Conservation (phyloP, 2,797 vertebrate genomes). For the Danio choprae region DNA sequence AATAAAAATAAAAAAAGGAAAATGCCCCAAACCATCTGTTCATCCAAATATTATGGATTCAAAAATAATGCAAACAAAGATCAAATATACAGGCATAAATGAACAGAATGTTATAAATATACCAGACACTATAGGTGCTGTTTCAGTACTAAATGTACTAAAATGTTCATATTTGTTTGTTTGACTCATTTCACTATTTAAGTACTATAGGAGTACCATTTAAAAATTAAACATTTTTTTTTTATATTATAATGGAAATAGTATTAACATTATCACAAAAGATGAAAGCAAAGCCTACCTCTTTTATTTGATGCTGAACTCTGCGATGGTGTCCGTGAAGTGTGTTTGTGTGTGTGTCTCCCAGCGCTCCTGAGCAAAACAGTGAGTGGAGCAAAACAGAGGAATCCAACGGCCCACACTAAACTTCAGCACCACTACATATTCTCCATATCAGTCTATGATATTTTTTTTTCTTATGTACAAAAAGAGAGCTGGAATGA, state of each 20-base stretch:
- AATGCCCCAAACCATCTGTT: conserved; percentile 29
- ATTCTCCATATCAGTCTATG: background rate
- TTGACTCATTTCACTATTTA: no score
- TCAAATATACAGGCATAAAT: background rate
- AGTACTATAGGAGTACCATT: no score
- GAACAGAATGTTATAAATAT: background rate
- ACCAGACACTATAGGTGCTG: background rate
- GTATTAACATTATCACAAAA: background rate
- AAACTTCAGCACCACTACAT: conserved; percentile 12
- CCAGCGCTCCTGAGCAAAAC: background rate
- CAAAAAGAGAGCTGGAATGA: background rate
- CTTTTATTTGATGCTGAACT: background rate
- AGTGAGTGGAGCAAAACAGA: conserved; percentile 17
- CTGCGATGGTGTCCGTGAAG: background rate
- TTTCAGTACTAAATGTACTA: background rate
- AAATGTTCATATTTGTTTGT: background rate
- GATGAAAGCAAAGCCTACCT: conserved; percentile 16
- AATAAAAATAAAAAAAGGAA: no score
- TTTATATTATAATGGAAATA: background rate
- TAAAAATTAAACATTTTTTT: background rate
- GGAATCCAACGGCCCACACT: conserved; percentile 2
- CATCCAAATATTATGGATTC: background rate
- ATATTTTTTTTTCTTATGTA: no score
- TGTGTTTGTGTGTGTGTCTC: background rate
- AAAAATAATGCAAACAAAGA: conserved; percentile 5